These are phyloP conservation scores for Cataglyphis altisquamis DNA, from an alignment of 2,888 invertebrate genomes.

Conservation along the genomic window DNA sequence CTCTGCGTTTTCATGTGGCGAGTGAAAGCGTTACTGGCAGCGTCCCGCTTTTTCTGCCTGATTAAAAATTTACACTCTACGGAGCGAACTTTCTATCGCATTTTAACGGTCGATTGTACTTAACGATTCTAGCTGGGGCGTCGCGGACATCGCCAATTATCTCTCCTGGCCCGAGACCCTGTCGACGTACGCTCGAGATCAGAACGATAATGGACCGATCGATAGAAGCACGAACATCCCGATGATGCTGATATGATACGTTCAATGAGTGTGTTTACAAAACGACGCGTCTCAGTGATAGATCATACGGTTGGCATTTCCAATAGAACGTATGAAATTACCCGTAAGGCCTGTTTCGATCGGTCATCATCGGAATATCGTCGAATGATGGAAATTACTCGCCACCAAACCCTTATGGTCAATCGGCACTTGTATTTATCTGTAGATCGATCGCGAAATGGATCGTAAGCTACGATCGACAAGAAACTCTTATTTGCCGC, in stretches of 20 bases:
- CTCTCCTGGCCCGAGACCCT: slow-evolving; percentile 12
- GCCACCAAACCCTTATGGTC: slow-evolving; percentile 23
- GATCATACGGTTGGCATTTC: slow-evolving; percentile 61
- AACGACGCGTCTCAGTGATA: slow-evolving; percentile 55
- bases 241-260: slow-evolving; percentile 52
- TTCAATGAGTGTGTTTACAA: slow-evolving; percentile 63
- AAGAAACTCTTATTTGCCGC: slow-evolving; percentile 60
- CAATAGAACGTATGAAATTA: slow-evolving; percentile 64
- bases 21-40: slow-evolving; percentile 33
- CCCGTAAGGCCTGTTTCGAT: slow-evolving; percentile 58
- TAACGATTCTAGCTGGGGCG: slow-evolving; percentile 40
- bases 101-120: slow-evolving; percentile 60
- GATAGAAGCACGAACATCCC: slow-evolving; percentile 13
- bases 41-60: slow-evolving; percentile 61
- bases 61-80: slow-evolving; percentile 70
- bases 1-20: slow-evolving; percentile 59
- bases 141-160: slow-evolving; percentile 33
- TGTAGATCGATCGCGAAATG: slow-evolving; percentile 53
- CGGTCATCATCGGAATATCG: slow-evolving; percentile 58
- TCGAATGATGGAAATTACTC: slow-evolving; percentile 62
- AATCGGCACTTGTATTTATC: slow-evolving; percentile 58
- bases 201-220: slow-evolving; percentile 49
- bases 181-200: slow-evolving; percentile 48
- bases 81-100: slow-evolving; percentile 49
- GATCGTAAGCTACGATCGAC: slow-evolving; percentile 61